Percentiles rank a stretch among this genome's conserved stretches.
phyloP scores from a whole-genome alignment of 53 echinoderm and acorn worm species.

The Pentamera pediparva region DNA sequence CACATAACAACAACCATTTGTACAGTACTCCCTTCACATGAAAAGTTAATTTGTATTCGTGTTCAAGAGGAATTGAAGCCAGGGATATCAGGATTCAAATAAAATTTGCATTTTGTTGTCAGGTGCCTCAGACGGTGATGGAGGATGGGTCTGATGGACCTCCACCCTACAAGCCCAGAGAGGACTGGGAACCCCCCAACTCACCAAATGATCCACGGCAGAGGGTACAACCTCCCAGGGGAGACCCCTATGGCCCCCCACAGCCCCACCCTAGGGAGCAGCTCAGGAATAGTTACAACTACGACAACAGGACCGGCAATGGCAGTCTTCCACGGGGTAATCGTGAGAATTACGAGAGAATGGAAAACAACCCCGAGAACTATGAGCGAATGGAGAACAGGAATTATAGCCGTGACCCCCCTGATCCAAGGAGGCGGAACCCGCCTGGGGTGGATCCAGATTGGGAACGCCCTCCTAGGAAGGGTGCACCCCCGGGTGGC shows the following conservation, averaged over 20 bases:
- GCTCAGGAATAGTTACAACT: not conserved
- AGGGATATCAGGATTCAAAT: too few relatives aligned
- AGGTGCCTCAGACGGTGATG: slow-evolving; percentile 45
- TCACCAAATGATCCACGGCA: slow-evolving; percentile 23
- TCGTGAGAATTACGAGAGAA: slow-evolving; percentile 46
- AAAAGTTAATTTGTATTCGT: too few relatives aligned
- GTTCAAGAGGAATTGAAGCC: too few relatives aligned
- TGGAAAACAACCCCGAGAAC: slow-evolving; percentile 54
- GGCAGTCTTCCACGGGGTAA: slow-evolving; percentile 28
- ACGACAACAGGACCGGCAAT: slow-evolving; percentile 23
- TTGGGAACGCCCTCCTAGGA: slow-evolving; percentile 18
- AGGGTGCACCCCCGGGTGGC: slow-evolving; percentile 2
- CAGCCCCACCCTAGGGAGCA: not conserved
- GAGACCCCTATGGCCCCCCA: slow-evolving; percentile 26
- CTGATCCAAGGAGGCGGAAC: slow-evolving; percentile 15
- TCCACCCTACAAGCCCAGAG: slow-evolving; percentile 33
- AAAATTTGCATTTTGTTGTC: not conserved
- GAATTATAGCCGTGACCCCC: too few relatives aligned
- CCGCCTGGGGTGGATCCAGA: slow-evolving; percentile 15
- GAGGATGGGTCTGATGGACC: slow-evolving; percentile 46
- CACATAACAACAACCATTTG: too few relatives aligned
- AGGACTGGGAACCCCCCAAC: slow-evolving; percentile 18
- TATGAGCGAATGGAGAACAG: slow-evolving; percentile 54
- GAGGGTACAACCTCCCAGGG: slow-evolving; percentile 15
- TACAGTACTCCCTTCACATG: too few relatives aligned